Evolutionary conservation across 2,113 vertebrate species (phyloP), one percentile per base, ranked within the genome.

Genomic region (Eonycteris spelaea): DNA sequence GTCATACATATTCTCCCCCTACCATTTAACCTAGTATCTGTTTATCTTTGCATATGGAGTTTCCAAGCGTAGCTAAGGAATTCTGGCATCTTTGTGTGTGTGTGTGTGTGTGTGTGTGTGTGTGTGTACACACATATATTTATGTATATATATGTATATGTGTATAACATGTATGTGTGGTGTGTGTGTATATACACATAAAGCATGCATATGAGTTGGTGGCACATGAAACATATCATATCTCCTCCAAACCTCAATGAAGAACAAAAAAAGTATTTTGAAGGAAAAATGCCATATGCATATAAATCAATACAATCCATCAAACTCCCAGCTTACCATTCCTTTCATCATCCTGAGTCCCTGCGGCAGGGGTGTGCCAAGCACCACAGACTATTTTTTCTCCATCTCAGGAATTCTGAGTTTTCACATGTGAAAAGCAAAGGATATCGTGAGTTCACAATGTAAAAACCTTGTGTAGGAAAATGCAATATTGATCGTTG

Each of bases 401-500:
- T 92, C 24, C 73, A 82, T 35, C 55, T 73, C 43, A 80, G 77
- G 14, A 94, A 85, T 85, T 75, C 35, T 77, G 43, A 55, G 43
- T 89, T 90, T 94, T 12, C 48, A 90, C 67, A 55, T 24, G 6
- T 85, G 70, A 68, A 86, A 92, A 90, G 15, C 57, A 12, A 83
- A 86, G 8, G 15, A 45, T 61, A 73, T 59, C 43, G 53, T 65
- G 83, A 53, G 26, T 38, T 87, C 55, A 48, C 30, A 92, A n/a
- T 14, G 33, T 43, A 48, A 82, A 95, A 94, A 48, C 16, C 33
- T 87, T 57, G 24, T 75, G 26, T n/a, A 84, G 71, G 45, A 53
- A 97, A 87, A 90, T 87, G 16, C 45, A 97, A 59, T 90, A 96
- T 96, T 53, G 74, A 75, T 86, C 96, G 92, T 95, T 86, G 75